Percentiles rank a stretch among this genome's conserved stretches.
These are phyloP conservation scores for Phainopepla nitens DNA, from an alignment of 2,113 vertebrate genomes.

Conservation along the genomic window DNA sequence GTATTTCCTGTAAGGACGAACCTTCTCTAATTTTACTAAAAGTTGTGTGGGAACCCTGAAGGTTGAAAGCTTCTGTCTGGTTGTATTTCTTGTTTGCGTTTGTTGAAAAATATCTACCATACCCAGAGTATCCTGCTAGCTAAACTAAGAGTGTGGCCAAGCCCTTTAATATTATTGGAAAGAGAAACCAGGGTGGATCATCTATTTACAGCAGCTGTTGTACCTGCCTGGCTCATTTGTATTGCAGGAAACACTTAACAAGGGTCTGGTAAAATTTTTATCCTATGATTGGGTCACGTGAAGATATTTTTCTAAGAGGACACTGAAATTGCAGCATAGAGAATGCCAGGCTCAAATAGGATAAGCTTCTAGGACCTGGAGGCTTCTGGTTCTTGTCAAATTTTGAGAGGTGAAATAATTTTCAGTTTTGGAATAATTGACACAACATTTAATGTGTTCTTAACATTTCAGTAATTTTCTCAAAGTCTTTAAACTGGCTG, in stretches of 20 bases:
- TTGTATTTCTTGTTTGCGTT: neutral
- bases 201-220: neutral
- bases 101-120: neutral
- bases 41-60: neutral
- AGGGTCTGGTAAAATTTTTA: neutral
- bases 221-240: neutral
- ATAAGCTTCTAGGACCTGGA: neutral
- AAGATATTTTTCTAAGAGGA: neutral
- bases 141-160: neutral
- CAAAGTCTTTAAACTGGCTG: neutral
- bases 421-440: neutral
- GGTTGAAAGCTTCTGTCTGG: neutral
- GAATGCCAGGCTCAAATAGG: neutral
- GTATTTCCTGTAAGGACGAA: neutral
- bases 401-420: neutral
- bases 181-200: neutral
- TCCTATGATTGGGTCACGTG: neutral
- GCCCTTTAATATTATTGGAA: neutral
- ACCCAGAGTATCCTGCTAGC: fast-evolving
- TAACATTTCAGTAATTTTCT: neutral
- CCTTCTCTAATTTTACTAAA: neutral
- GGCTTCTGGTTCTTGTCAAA: neutral
- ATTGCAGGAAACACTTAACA: neutral
- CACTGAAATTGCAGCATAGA: neutral
- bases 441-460: neutral